phyloP scores from a whole-genome alignment of 2,888 invertebrate genomes.

The Hydroisotoma schaefferi region DNA sequence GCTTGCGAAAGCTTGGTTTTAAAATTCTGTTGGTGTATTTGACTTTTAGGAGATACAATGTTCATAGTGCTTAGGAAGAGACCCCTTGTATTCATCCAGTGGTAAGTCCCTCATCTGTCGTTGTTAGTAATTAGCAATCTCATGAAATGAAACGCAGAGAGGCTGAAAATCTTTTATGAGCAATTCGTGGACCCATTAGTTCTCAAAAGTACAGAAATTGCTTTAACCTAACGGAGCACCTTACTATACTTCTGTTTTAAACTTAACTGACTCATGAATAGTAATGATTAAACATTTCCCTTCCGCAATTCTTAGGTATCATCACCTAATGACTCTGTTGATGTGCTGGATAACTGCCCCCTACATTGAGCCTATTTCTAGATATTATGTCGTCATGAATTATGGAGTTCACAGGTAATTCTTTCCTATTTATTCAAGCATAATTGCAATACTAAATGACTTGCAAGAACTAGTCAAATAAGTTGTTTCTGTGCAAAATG shows the following conservation, averaged over 20 bases:
- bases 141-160: no score
- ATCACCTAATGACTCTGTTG: slow-evolving; percentile 18
- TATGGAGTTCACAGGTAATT: slow-evolving; percentile 16
- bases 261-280: no score
- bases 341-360: slow-evolving; percentile 19
- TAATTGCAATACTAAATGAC: no score
- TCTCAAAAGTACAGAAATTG: no score
- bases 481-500: no score
- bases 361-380: slow-evolving; percentile 18
- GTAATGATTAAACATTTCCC: not conserved
- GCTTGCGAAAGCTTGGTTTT: not conserved
- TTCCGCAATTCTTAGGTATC: slow-evolving; percentile 5
- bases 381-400: slow-evolving; percentile 22
- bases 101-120: not conserved
- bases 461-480: no score
- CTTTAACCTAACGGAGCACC: no score
- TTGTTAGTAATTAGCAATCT: not conserved
- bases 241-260: no score
- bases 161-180: no score
- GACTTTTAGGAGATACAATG: slow-evolving; percentile 17
- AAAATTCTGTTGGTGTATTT: not conserved
- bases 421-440: no score
- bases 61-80: slow-evolving; percentile 23
- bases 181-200: no score
- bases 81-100: slow-evolving; percentile 19